These are phyloP conservation scores for Odontocerum albicorne DNA, from an alignment of 2,888 invertebrate genomes.

Conservation along the genomic window DNA sequence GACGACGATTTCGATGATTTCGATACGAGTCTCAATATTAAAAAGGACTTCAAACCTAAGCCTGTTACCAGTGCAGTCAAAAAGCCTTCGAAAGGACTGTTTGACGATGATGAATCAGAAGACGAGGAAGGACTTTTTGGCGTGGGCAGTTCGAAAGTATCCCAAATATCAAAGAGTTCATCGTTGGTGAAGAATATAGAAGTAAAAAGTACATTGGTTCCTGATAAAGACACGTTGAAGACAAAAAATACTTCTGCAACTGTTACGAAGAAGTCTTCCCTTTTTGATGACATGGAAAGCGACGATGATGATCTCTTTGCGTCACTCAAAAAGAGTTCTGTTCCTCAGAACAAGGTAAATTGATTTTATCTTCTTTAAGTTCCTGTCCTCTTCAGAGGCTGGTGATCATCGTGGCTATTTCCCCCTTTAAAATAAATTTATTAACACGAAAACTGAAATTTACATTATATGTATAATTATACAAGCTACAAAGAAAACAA, in stretches of 20 bases:
- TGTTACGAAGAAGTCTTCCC: conserved; percentile 14
- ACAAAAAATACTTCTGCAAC: not conserved
- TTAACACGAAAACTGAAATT: too few relatives aligned
- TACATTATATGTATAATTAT: too few relatives aligned
- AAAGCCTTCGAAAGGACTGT: conserved; percentile 7
- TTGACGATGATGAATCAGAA: conserved; percentile 38
- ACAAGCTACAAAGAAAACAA: too few relatives aligned
- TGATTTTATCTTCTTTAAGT: not conserved
- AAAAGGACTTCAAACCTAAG: not conserved
- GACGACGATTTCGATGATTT: conserved; percentile 32
- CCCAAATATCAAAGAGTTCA: not conserved
- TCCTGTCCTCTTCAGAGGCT: not conserved
- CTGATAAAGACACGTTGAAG: not conserved
- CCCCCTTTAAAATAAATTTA: too few relatives aligned
- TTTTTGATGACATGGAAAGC: conserved; percentile 21
- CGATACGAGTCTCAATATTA: conserved; percentile 35
- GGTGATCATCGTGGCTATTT: too few relatives aligned
- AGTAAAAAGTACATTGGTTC: not conserved
- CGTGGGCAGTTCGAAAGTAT: conserved; percentile 6
- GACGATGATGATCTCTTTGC: conserved; percentile 27
- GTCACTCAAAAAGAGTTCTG: conserved; percentile 16
- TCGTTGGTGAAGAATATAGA: not conserved
- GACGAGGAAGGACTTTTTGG: conserved; percentile 28
- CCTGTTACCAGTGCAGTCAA: not conserved
- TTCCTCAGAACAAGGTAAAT: conserved; percentile 1